Percentiles rank a stretch among this genome's conserved stretches.
Conservation (phyloP, 1,140 invertebrate species). For the Pollicipes pollicipes region DNA sequence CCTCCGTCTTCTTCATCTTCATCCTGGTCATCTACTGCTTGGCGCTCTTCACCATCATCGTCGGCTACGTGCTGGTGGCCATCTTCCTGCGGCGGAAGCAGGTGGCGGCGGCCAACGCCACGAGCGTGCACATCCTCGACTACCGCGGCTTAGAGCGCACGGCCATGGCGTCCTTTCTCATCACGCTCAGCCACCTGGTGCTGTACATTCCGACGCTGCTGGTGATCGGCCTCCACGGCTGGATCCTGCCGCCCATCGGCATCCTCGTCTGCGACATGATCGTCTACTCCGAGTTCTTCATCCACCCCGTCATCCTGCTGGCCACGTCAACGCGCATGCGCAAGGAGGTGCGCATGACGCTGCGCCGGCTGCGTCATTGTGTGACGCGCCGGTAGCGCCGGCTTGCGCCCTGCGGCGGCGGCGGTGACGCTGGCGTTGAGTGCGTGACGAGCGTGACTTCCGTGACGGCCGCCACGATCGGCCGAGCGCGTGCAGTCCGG, state of each 20-base stretch:
- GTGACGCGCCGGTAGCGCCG: too few species aligned
- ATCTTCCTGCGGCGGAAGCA: slow-evolving; percentile 15
- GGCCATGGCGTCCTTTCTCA: slow-evolving; percentile 20
- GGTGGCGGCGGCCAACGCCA: neutral
- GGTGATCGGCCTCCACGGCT: slow-evolving; percentile 22
- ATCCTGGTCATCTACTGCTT: slow-evolving; percentile 23
- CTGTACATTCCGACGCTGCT: slow-evolving; percentile 21
- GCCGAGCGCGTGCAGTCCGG: too few species aligned
- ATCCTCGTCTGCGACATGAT: slow-evolving; percentile 22
- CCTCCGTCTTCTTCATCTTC: slow-evolving; percentile 23
- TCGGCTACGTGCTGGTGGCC: slow-evolving; percentile 22
- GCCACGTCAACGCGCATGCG: slow-evolving; percentile 20
- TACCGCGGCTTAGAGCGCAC: slow-evolving; percentile 17
- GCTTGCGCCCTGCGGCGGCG: too few species aligned
- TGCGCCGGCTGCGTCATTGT: neutral
- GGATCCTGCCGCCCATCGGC: slow-evolving; percentile 20
- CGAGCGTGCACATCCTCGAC: slow-evolving; percentile 7
- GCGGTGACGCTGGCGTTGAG: too few species aligned
- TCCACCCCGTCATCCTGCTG: slow-evolving; percentile 24
- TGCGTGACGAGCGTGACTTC: too few species aligned
- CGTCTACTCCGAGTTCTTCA: slow-evolving; percentile 24
- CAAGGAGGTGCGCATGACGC: slow-evolving; percentile 17
- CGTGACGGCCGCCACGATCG: too few species aligned
- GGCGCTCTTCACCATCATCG: slow-evolving; percentile 21
- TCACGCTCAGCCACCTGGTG: slow-evolving; percentile 22